Evolutionary conservation across 1,140 invertebrate genomes (phyloP), one percentile per base, ranked within the genome.

Genomic region (Drosophila mayri): DNA sequence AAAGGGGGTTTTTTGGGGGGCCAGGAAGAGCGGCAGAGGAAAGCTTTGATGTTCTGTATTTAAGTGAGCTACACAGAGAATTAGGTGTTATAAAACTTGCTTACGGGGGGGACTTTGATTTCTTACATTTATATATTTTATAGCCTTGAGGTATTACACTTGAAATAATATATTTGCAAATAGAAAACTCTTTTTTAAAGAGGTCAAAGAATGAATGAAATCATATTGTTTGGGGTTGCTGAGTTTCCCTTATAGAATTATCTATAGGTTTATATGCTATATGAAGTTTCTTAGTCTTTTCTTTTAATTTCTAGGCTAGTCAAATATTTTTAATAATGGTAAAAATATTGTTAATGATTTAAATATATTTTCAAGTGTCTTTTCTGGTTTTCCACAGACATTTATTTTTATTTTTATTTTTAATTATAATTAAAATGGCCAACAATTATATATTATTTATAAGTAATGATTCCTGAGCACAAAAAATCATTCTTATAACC

Each of bases 21-120:
- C 12, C 11, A 10, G 54, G 50, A 40, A 64, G 41, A 32, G 12
- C n/a, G 37, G 37, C 47, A 32, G 20, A 30, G 40, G 25, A 16
- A 46, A 47, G 68, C 66, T 70, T 71, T 72, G 43, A 72, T 72
- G 68, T 72, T 70, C 41, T n/a, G 32, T 44, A 63, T 70, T 70
- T 70, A 71, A 49, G 64, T 40, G 65, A 70, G n/a, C 66, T 70
- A 70, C 66, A 70, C 66, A 52, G 66, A 30, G 28, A 30, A 30
- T 30, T 30, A 30, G 28, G 28, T 30, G 28, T 30, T 30, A 30
- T 30, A 30, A 30, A 30, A 30, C 28, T 30, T 30, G 28, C 28
- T 7, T 30, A 8, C 28, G 8, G 28, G 28, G 7, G 28, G 28
- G 28, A 30, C 28, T 30, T 30, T 30, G 28, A 30, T 30, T 30